A percentile compares a stretch with the other conserved stretches of the same genome.
Conservation (phyloP, 2,797 vertebrate species). For the Alca torda region DNA sequence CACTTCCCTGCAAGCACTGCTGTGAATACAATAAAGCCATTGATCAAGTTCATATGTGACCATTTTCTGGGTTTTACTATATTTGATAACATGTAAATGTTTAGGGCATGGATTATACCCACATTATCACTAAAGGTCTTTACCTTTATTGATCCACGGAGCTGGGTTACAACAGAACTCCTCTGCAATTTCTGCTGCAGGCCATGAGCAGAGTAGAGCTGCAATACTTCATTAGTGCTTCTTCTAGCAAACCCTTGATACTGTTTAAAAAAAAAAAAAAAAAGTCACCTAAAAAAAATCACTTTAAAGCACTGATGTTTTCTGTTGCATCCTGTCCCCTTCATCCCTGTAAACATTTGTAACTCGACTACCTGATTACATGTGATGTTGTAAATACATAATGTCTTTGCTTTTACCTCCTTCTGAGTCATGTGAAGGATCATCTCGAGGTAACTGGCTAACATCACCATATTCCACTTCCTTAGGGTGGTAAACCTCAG, state of each 20-base stretch:
- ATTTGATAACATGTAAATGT: neutral
- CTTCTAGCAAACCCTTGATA: neutral
- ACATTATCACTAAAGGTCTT: neutral
- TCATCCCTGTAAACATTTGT: neutral
- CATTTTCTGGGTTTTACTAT: neutral
- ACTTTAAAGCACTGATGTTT: neutral
- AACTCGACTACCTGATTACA: neutral
- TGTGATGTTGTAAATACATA: neutral
- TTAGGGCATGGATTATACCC: neutral
- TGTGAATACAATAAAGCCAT: neutral
- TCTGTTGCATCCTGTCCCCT: neutral
- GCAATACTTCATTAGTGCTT: neutral
- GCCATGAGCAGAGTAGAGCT: neutral
- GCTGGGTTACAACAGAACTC: neutral
- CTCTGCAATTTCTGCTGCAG: neutral
- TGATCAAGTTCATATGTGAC: neutral
- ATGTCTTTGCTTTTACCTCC: neutral
- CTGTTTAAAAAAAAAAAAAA: neutral
- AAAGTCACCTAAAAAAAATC: neutral
- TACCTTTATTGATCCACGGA: conserved; percentile 51
- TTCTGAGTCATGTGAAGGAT: neutral
- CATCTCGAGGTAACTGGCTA: neutral
- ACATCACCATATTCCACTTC: neutral
- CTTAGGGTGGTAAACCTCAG: neutral
- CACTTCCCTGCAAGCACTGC: neutral